Base-by-base conservation (phyloP, 2,888 invertebrate genomes). In the Ditylenchus weischeri region DNA sequence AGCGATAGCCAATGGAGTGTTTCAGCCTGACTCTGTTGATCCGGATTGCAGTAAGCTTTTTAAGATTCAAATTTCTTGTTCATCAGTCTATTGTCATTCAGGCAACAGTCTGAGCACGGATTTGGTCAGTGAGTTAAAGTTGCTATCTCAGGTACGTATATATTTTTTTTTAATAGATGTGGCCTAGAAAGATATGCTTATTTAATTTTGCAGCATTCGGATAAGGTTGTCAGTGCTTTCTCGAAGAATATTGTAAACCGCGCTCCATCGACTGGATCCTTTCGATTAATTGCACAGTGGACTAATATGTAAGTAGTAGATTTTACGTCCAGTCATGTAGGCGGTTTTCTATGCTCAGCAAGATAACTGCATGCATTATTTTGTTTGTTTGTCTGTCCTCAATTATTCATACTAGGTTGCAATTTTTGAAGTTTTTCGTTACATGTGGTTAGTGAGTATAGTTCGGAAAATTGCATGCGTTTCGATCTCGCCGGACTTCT, bases 1-100 rank as follows among this genome's bases (percentile, higher is more conserved):
- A 15, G 64, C 50, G 19, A 71, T 73, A n/a, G 69, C 72, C 10
- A 70, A 69, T 36, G 81, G 79, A 10, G 69, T 77, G 59, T 82
- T 69, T 67, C 61, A 72, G 15, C 73, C 78, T 43, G 80, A 80
- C 48, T 64, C 76, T 50, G 73, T 74, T 57, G 82, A 82, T 71
- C 81, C 82, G 21, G 82, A 82, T 60, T 74, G 74, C 19, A 72
- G 75, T 43, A 43, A 6, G 43, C 8, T 38, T 38, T 43, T 43
- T 43, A 3, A 2, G 11, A 2, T 8, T 43, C 2, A 15, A 43
- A 43, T 43, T 8, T 43, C 2, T 8, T 8, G 43, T 43, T 8
- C 8, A 43, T 29, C 43, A 43, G 15, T 15, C 11, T 43, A 8
- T 15, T 3, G 43, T 15, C 2, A 6, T 43, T 43, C 11, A 43